Evolutionary conservation across 64 coral and sea anemone genomes (phyloP).

Genomic region (Trachythela sp.): DNA sequence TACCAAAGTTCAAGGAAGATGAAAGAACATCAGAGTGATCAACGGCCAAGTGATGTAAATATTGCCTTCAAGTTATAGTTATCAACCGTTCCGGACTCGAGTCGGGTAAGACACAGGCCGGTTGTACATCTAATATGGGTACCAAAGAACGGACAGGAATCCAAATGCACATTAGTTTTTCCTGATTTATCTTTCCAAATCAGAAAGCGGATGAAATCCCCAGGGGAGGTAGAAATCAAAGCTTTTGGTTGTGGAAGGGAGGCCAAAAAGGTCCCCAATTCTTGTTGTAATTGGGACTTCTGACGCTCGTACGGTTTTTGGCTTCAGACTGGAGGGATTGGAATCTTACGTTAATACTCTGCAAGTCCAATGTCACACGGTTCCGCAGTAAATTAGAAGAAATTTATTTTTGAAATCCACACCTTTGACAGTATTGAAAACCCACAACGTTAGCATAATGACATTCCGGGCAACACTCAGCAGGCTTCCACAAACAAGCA

Average conservation of each 20-base stretch:
- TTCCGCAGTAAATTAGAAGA: not conserved
- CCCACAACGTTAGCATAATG: conserved; percentile 47
- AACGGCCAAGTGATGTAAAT: conserved; percentile 10
- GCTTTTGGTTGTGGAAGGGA: conserved; percentile 39
- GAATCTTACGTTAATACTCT: conserved; percentile 26
- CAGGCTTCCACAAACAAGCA: conserved; percentile 13
- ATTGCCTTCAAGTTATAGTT: conserved; percentile 28
- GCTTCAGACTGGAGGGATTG: not conserved
- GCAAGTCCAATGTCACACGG: not conserved
- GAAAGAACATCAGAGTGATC: not conserved
- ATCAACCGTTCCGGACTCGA: conserved; percentile 20
- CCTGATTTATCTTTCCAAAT: conserved; percentile 33
- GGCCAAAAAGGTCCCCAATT: conserved; percentile 29
- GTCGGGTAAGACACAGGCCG: not conserved
- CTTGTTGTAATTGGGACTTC: conserved; percentile 30
- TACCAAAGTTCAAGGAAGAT: not conserved
- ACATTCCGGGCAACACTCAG: conserved; percentile 44
- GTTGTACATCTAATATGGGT: not conserved
- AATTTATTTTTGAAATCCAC: not conserved
- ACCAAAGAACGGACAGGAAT: not conserved
- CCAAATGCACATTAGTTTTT: not conserved
- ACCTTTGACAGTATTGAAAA: too few species aligned
- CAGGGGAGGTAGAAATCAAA: not conserved
- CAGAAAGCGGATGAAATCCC: conserved; percentile 21
- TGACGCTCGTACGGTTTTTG: conserved; percentile 38